Conservation (phyloP, 1,140 invertebrate species). For the Pantala flavescens region DNA sequence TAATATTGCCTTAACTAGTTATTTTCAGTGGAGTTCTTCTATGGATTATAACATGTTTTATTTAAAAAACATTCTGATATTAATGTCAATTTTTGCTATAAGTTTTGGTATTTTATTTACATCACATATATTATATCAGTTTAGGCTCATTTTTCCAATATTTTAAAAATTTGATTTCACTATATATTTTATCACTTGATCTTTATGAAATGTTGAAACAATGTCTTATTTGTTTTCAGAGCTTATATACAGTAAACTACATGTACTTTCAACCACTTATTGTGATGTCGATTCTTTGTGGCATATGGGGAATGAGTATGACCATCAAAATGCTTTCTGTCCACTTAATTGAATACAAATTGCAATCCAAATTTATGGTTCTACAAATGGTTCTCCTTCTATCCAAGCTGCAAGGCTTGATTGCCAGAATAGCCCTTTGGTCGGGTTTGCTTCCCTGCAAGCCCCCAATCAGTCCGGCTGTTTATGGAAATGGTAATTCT, state of each 20-base stretch:
- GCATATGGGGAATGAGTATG: conserved; percentile 51
- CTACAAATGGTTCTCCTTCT: conserved; percentile 43
- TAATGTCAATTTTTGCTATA: too few species aligned
- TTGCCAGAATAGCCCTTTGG: conserved; percentile 36
- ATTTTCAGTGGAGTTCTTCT: too few species aligned
- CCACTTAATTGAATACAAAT: conserved; percentile 31
- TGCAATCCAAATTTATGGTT: conserved; percentile 37
- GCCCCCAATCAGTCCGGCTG: conserved; percentile 34
- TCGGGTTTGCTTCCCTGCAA: conserved; percentile 38
- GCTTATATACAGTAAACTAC: conserved; percentile 45
- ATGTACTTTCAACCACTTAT: conserved; percentile 48
- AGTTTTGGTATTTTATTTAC: too few species aligned
- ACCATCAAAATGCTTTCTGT: conserved; percentile 38
- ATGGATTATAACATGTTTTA: too few species aligned
- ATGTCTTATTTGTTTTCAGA: conserved; percentile 34
- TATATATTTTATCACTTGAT: too few species aligned
- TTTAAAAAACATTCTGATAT: too few species aligned
- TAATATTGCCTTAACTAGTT: too few species aligned
- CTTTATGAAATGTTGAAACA: too few species aligned
- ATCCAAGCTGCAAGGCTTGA: conserved; percentile 42
- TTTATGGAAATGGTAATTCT: conserved; percentile 37
- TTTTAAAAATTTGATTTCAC: too few species aligned
- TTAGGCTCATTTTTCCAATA: too few species aligned
- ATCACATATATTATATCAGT: too few species aligned
- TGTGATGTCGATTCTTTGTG: conserved; percentile 45